Evolutionary conservation across 2,888 invertebrate species (phyloP).

Genomic region (Drosophila robusta): DNA sequence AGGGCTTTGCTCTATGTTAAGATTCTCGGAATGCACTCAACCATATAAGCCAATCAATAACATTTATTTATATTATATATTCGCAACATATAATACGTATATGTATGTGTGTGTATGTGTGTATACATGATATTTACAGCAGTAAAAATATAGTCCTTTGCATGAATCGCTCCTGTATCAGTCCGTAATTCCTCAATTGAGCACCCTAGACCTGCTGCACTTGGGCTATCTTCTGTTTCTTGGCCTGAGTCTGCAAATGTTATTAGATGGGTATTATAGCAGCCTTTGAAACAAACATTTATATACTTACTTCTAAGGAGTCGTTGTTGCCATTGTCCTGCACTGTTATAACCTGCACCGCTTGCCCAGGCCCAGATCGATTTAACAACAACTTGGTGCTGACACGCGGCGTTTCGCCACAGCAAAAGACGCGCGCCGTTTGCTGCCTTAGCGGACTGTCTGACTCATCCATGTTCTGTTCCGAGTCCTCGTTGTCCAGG

Average conservation of each 20-base stretch:
- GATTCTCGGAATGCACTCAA: background rate
- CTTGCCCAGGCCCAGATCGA: slow-evolving; percentile 88
- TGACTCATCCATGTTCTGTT: slow-evolving; percentile 83
- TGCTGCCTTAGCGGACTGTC: slow-evolving; percentile 83
- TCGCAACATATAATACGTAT: slow-evolving; percentile 8
- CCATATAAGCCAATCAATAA: slow-evolving; percentile 20
- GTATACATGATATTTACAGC: slow-evolving; percentile 35
- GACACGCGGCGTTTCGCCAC: slow-evolving; percentile 72
- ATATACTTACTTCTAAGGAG: slow-evolving; percentile 45
- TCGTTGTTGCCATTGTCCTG: slow-evolving; percentile 47
- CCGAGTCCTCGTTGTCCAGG: slow-evolving; percentile 64
- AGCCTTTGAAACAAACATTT: background rate
- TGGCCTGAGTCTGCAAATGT: slow-evolving; percentile 72
- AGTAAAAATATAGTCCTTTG: slow-evolving; percentile 10
- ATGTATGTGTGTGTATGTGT: slow-evolving; percentile 5
- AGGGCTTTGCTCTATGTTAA: no score
- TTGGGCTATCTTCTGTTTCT: slow-evolving; percentile 81
- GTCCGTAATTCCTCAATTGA: slow-evolving; percentile 20
- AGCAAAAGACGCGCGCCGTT: slow-evolving; percentile 83
- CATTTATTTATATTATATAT: slow-evolving; percentile 22
- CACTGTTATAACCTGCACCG: slow-evolving; percentile 89
- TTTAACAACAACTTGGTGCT: slow-evolving; percentile 56
- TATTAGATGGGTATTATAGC: background rate
- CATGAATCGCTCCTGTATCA: slow-evolving; percentile 26
- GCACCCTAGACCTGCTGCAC: slow-evolving; percentile 72